These are phyloP conservation scores for Dinothrombium tinctorium DNA, from an alignment of 1,140 invertebrate genomes.

Conservation along the genomic window DNA sequence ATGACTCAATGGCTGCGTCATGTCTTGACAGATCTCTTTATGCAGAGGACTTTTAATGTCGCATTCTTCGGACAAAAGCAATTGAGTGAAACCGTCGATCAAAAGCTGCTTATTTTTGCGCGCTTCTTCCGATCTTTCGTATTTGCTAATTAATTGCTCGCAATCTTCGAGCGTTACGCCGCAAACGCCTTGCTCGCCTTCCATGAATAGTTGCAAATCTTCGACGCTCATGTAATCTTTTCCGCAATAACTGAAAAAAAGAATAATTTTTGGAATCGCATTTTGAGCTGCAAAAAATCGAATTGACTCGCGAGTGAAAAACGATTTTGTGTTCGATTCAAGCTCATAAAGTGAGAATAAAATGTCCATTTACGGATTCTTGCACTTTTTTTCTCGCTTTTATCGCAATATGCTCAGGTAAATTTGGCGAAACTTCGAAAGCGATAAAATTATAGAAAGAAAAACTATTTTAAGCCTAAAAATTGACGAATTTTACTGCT, in stretches of 20 bases:
- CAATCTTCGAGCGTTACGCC: conserved; percentile 28
- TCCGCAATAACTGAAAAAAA: conserved; percentile 35
- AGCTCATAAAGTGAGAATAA: too few species aligned
- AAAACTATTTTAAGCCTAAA: too few species aligned
- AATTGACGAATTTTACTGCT: too few species aligned
- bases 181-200: conserved; percentile 36
- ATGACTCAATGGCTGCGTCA: conserved; percentile 27
- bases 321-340: too few species aligned
- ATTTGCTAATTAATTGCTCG: conserved; percentile 29
- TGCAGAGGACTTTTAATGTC: conserved; percentile 30
- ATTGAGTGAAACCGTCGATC: conserved; percentile 36
- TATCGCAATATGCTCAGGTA: too few species aligned
- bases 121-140: conserved; percentile 33
- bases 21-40: conserved; percentile 24
- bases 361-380: too few species aligned
- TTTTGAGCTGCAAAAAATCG: too few species aligned
- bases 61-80: conserved; percentile 31
- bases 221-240: conserved; percentile 35
- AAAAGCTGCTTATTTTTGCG: conserved; percentile 28
- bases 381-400: too few species aligned
- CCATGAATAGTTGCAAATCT: conserved; percentile 34
- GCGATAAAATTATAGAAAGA: too few species aligned
- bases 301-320: too few species aligned
- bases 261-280: too few species aligned
- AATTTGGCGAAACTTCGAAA: too few species aligned